Conservation (phyloP, 2,888 invertebrate genomes). For the Epirrita christyi region DNA sequence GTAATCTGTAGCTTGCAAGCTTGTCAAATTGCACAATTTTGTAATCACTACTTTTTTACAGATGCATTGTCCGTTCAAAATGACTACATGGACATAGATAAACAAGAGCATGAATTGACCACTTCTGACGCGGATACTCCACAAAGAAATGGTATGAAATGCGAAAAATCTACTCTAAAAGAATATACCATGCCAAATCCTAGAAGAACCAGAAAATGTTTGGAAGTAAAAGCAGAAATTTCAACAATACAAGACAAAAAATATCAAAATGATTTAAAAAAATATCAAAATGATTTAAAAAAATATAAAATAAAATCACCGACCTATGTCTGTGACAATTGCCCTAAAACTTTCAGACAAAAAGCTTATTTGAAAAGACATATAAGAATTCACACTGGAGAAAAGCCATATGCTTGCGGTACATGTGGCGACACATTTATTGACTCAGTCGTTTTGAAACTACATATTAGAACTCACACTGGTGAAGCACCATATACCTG, state of each 20-base stretch:
- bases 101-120: background rate
- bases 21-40: no score
- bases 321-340: conserved; percentile 9
- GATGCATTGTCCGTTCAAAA: background rate
- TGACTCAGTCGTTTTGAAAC: conserved; percentile 7
- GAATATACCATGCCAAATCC: background rate
- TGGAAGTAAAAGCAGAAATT: background rate
- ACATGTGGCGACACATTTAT: conserved; percentile 3
- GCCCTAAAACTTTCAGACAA: conserved; percentile 16
- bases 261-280: no score
- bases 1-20: no score
- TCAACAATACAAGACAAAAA: background rate
- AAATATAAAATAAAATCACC: background rate
- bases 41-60: background rate
- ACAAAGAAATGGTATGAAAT: background rate
- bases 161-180: background rate
- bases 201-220: background rate
- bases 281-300: background rate
- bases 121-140: background rate
- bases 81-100: background rate
- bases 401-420: conserved; percentile 12
- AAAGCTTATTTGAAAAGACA: conserved; percentile 17
- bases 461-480: conserved; percentile 5
- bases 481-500: conserved; percentile 8
- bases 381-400: conserved; percentile 10